These are phyloP conservation scores for Chironomus riparius DNA, from an alignment of 2,888 invertebrate species.

Conservation along the genomic window DNA sequence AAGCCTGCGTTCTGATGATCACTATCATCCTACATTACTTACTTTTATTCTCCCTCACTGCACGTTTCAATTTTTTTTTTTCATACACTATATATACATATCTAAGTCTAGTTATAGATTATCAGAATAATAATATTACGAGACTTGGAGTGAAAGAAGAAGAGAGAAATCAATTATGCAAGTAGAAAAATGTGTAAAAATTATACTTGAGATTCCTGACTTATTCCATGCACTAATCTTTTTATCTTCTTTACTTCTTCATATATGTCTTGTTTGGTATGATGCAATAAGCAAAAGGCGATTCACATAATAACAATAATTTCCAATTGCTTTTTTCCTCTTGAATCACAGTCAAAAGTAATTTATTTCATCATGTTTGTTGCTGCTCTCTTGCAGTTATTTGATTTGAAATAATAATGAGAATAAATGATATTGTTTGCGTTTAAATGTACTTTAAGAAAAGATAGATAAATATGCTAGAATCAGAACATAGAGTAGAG, in stretches of 20 bases:
- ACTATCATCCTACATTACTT: background rate
- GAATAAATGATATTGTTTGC: background rate
- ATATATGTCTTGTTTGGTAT: no score
- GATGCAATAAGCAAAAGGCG: no score
- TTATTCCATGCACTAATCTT: no score
- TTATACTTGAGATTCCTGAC: no score
- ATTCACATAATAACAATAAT: background rate
- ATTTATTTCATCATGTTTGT: background rate
- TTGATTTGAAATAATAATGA: background rate
- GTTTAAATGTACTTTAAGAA: no score
- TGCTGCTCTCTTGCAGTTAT: background rate
- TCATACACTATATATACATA: background rate
- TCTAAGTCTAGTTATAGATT: constrained; percentile 10
- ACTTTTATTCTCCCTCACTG: background rate
- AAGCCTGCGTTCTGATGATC: background rate
- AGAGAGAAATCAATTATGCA: background rate
- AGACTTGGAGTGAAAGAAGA: background rate
- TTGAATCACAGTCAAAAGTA: background rate
- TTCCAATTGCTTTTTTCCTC: background rate
- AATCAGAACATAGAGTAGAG: background rate
- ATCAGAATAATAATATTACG: background rate
- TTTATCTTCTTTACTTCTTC: no score
- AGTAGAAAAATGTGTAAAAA: no score
- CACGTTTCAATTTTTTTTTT: background rate
- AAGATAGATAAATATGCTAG: no score